Conservation (phyloP, 1,140 invertebrate species). For the Drosophila littoralis region DNA sequence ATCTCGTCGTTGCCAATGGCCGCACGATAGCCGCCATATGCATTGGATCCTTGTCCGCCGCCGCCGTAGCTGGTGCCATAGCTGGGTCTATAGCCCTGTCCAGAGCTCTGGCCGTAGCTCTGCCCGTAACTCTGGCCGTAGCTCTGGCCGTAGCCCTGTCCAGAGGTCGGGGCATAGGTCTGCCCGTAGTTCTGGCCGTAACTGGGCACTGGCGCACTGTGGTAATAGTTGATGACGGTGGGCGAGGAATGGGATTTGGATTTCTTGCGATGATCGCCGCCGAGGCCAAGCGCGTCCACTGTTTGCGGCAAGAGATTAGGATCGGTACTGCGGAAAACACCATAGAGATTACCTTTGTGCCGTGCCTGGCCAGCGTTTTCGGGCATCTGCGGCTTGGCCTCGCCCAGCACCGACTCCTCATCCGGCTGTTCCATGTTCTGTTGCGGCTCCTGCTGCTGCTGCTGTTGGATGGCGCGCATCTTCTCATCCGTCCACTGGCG, state of each 20-base stretch:
- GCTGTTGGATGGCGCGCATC: constrained; percentile 26
- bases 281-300: constrained; percentile 54
- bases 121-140: neutral
- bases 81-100: constrained; percentile 29
- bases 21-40: constrained; percentile 54
- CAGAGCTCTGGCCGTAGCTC: constrained; percentile 3
- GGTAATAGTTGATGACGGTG: constrained; percentile 67
- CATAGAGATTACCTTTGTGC: constrained; percentile 81
- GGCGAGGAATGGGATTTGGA: constrained; percentile 31
- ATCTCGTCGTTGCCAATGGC: constrained; percentile 78
- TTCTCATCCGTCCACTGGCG: constrained; percentile 29
- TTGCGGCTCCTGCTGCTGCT: neutral
- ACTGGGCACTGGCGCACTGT: constrained; percentile 11
- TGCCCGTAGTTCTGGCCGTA: neutral
- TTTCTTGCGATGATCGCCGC: constrained; percentile 61
- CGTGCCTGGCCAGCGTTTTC: constrained; percentile 51
- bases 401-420: constrained; percentile 35
- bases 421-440: neutral
- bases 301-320: constrained; percentile 37
- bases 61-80: constrained; percentile 61
- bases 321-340: constrained; percentile 58
- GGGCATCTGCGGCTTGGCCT: constrained; percentile 67
- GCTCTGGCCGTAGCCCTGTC: constrained; percentile 12
- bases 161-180: constrained; percentile 42
- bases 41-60: constrained; percentile 33